Evolutionary conservation across 2,113 vertebrate genomes (phyloP), one percentile per base, ranked within the genome.

Genomic region (Lepus americanus): DNA sequence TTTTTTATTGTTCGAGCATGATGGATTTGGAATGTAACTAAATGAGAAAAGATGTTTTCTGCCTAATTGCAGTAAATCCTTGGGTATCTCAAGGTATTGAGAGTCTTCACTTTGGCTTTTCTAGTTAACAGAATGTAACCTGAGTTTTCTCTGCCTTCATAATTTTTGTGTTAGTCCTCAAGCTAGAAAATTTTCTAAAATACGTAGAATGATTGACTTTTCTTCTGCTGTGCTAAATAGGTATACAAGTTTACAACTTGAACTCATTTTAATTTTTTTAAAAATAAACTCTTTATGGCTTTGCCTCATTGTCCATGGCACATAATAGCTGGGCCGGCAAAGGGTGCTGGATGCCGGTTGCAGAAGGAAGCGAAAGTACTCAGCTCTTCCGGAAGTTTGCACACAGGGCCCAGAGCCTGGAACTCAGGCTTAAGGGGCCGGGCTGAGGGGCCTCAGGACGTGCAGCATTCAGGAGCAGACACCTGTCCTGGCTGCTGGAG

Each of bases 351-450:
- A 17, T 29, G n/a, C 25, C 5, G 1, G 5, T 4, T 29, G 13
- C 49, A 14, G 19, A 70, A 36, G 39, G 33, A 61, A 76, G 23
- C 70, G 13, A 23, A 6, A 25, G 51, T 36, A 31, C 33, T 70
- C 11, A 11, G 7, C 23, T 0, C 4, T 53, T 27, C n/a, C 0
- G 0, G 22, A 64, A 7, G 14, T 20, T 39, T 55, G n/a, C 39
- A 9, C 19, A 6, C 6, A 70, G 51, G 19, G 87, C 2, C 61
- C 29, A 16, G n/a, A 27, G 44, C 55, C 2, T 20, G 36, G 33
- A 33, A 17, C 4, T 3, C 51, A 12, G 11, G 14, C 29, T 31
- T 44, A 29, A 49, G 53, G 72, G 31, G 6, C 25, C 12, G 27
- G 33, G 23, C 31, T 1, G 69, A 17, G 22, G 31, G 51, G 6